A percentile compares a stretch with the other conserved stretches of the same genome.
phyloP scores from a whole-genome alignment of 2,113 vertebrate genomes.

The Octodon degus region DNA sequence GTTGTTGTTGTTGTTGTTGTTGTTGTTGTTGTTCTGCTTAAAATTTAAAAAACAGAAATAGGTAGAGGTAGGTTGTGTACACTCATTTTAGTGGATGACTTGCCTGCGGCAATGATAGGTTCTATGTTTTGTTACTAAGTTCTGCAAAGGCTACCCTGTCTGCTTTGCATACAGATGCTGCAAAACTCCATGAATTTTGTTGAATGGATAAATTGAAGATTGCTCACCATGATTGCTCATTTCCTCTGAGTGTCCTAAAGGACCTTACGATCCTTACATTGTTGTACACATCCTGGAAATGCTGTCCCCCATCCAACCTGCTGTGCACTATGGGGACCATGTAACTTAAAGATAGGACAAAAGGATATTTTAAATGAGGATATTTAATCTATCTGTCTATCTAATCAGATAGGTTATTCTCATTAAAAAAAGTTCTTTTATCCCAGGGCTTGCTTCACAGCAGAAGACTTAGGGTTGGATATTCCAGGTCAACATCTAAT shows the following conservation, averaged over 20 bases:
- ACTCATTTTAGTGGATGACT: neutral
- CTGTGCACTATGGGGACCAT: rapidly evolving
- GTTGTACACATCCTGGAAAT: neutral
- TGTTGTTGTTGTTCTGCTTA: neutral
- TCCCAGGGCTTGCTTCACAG: neutral
- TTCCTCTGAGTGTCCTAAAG: neutral
- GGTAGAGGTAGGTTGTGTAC: neutral
- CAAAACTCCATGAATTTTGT: too few relatives aligned
- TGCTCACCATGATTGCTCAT: neutral
- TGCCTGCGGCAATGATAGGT: neutral
- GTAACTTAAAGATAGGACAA: neutral
- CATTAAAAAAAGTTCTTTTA: neutral
- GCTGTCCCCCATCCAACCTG: neutral
- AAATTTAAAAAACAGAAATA: neutral
- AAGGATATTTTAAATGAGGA: too few relatives aligned
- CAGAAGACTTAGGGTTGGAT: too few relatives aligned
- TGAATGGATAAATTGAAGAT: neutral
- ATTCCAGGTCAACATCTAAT: neutral
- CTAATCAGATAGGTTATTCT: neutral
- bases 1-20: too few relatives aligned
- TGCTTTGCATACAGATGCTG: neutral
- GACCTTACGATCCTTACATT: neutral
- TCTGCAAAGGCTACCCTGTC: neutral
- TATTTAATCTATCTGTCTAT: too few relatives aligned
- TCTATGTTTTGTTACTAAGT: neutral